Evolutionary conservation across 2,113 vertebrate species (phyloP), one percentile per base, ranked within the genome.

Genomic region (Perccottus glenii): DNA sequence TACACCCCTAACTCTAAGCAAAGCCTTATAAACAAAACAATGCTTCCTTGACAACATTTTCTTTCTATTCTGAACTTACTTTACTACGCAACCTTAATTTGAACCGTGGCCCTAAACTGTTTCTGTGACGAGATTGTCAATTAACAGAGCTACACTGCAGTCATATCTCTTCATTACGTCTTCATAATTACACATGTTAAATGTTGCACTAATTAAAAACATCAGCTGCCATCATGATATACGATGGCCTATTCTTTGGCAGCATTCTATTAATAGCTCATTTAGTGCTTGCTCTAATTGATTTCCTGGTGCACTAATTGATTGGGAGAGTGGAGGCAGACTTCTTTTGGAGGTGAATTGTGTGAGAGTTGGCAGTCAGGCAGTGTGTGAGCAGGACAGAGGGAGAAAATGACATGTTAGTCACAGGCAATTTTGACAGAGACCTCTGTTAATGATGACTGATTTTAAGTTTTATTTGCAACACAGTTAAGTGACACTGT

Each of bases 191-290:
- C 44, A 47, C 11, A 57, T 55, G 75, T 68, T 76, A 66, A 80
- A 77, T 56, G 57, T 59, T 70, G 27, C 59, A 36, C 60, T 86
- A 83, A 86, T 86, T 82, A 70, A 70, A 79, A 80, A 61, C 73
- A 77, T 67, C 55, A 72, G 55, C 53, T 72, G 57, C 12, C 1
- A 7, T 75, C 60, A 38, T 80, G 77, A 81, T 80, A 58, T 71
- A 75, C 55, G 75, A 27, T 5, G 51, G 67, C 72, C 58, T 70
- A 64, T 78, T 80, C 68, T 84, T 88, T 82, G 66, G 73, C 65
- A 75, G 66, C 50, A 60, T 77, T 81, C 75, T 87, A 84, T 85
- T 85, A 78, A 87, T 88, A 81, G 67, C 56, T 76, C 45, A 6
- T 83, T 84, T 85, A 64, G 73, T 72, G 47, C 51, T 45, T 19